Conservation (phyloP, 1,140 invertebrate genomes). For the Vanessa tameamea region DNA sequence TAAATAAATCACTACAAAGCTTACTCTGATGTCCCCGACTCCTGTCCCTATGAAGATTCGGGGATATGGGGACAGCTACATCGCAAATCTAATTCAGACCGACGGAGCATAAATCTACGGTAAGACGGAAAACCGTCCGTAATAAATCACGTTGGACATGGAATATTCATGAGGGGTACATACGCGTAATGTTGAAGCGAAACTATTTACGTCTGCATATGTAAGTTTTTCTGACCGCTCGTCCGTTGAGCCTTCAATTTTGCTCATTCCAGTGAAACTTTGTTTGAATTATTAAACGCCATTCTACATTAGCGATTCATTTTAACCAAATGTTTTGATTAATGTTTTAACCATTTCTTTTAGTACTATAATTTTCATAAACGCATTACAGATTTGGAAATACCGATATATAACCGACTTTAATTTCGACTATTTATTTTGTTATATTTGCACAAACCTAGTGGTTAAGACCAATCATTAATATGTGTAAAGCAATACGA, state of each 20-base stretch:
- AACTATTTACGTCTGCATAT: constrained; percentile 29
- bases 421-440: too few relatives aligned
- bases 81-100: constrained; percentile 43
- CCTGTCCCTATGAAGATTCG: constrained; percentile 14
- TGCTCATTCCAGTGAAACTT: not conserved
- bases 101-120: constrained; percentile 42
- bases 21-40: constrained; percentile 9
- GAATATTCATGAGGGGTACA: constrained; percentile 46
- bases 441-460: too few relatives aligned
- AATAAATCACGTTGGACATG: constrained; percentile 45
- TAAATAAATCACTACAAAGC: constrained; percentile 1
- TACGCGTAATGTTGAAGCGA: constrained; percentile 9
- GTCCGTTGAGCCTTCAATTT: not conserved
- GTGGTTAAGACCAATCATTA: too few relatives aligned
- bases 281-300: not conserved
- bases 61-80: constrained; percentile 7
- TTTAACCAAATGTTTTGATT: not conserved
- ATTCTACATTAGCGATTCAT: not conserved
- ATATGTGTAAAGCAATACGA: too few relatives aligned
- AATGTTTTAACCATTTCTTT: too few relatives aligned
- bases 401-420: too few relatives aligned
- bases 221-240: constrained; percentile 14
- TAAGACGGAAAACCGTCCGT: constrained; percentile 44
- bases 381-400: too few relatives aligned
- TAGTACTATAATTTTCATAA: too few relatives aligned